Conservation (phyloP, 2,888 invertebrate species). For the Melipona beecheii region DNA sequence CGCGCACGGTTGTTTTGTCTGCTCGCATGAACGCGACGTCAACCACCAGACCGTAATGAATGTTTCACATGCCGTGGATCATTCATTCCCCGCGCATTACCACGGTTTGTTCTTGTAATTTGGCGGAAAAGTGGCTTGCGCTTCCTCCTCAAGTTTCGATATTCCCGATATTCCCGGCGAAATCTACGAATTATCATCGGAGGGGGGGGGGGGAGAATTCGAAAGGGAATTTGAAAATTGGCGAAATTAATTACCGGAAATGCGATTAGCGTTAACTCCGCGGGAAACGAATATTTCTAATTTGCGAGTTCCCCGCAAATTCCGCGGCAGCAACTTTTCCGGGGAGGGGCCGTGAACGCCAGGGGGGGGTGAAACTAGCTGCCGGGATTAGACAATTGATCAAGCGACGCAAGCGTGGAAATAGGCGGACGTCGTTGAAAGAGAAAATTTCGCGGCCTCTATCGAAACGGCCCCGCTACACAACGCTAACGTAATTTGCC, state of each 20-base stretch:
- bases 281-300: neutral
- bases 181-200: neutral
- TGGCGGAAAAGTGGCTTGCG: neutral
- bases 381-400: neutral
- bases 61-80: constrained; percentile 5
- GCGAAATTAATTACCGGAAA: neutral
- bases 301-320: neutral
- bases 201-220: too few species aligned
- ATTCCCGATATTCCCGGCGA: neutral
- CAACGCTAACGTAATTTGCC: constrained; percentile 38
- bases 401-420: neutral
- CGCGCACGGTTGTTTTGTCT: neutral
- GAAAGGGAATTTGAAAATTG: too few species aligned
- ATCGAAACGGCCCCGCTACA: neutral
- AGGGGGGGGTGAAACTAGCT: neutral
- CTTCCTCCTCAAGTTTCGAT: neutral
- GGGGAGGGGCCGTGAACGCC: too few species aligned
- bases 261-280: neutral
- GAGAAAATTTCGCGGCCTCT: constrained; percentile 9
- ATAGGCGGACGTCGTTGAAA: neutral
- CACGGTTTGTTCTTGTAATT: neutral
- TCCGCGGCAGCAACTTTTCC: neutral
- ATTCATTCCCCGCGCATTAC: neutral
- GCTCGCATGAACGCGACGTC: neutral
- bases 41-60: neutral